Evolutionary conservation across 2,888 invertebrate genomes (phyloP).

Genomic region (Beris morrisii): DNA sequence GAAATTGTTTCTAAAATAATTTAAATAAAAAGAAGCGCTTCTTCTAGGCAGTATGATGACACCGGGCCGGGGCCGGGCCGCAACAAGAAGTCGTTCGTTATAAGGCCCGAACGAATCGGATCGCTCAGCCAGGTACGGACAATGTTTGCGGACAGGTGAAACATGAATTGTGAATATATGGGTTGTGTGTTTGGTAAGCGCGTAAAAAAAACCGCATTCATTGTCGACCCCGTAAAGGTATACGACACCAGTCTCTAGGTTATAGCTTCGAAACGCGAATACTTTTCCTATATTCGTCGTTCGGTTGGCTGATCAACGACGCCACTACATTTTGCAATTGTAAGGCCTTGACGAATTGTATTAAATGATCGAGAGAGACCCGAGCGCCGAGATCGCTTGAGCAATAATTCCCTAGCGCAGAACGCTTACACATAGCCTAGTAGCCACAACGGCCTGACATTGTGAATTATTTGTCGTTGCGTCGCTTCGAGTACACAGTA

Average conservation of each 20-base stretch:
- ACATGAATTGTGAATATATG: not conserved
- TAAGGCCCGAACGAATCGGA: no score
- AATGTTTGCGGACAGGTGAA: no score
- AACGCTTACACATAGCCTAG: not conserved
- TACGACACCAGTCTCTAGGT: slow-evolving; percentile 29
- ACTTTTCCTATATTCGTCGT: not conserved
- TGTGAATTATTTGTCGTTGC: no score
- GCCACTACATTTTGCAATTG: slow-evolving; percentile 1
- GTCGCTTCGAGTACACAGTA: no score
- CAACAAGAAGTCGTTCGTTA: no score
- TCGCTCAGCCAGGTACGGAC: no score
- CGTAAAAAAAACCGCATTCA: slow-evolving; percentile 24
- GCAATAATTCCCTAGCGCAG: slow-evolving; percentile 7
- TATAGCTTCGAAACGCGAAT: not conserved
- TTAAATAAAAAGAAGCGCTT: no score
- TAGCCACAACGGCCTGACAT: no score
- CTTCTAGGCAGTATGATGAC: no score
- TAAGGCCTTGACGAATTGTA: slow-evolving; percentile 19
- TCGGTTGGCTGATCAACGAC: not conserved
- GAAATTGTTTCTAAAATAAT: no score
- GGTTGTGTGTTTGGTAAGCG: slow-evolving; percentile 6
- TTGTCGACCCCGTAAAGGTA: slow-evolving; percentile 22
- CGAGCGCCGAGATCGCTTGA: not conserved
- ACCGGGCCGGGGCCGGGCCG: no score
- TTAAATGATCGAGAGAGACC: slow-evolving; percentile 3